Percentiles rank a stretch among this genome's conserved stretches.
Conservation (phyloP, 2,888 invertebrate species). For the Drosophila cracens region DNA sequence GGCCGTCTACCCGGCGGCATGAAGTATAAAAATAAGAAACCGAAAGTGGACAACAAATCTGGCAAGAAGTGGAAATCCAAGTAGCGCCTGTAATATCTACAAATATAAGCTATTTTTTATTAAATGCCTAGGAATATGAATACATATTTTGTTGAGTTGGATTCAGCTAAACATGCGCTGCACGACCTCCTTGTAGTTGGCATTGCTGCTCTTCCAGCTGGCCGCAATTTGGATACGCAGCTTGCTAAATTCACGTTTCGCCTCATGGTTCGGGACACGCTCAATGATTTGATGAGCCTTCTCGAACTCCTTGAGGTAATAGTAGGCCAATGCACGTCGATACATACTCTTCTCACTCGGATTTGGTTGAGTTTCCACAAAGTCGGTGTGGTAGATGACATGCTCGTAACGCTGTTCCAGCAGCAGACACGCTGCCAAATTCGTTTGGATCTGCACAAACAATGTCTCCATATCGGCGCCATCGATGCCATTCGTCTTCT, state of each 20-base stretch:
- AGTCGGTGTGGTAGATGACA: conserved; percentile 88
- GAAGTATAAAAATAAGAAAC: conserved; percentile 73
- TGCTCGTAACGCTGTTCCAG: conserved; percentile 89
- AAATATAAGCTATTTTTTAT: conserved; percentile 45
- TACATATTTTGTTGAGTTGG: conserved; percentile 21
- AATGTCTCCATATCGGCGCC: conserved; percentile 86
- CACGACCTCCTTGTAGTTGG: conserved; percentile 86
- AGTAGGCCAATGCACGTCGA: conserved; percentile 86
- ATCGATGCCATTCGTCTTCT: conserved; percentile 77
- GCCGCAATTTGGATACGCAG: conserved; percentile 87
- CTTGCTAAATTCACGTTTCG: conserved; percentile 88
- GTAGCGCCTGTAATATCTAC: conserved; percentile 34
- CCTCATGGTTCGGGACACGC: conserved; percentile 86
- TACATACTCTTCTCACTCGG: conserved; percentile 86
- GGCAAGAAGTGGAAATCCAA: conserved; percentile 42
- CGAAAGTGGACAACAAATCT: conserved; percentile 50
- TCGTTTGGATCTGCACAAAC: conserved; percentile 90
- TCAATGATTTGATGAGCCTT: conserved; percentile 87
- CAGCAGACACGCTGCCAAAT: conserved; percentile 93
- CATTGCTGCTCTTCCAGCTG: conserved; percentile 87
- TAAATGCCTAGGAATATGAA: conserved; percentile 33
- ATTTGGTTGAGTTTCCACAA: conserved; percentile 80
- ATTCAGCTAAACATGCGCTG: conserved; percentile 86
- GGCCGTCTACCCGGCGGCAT: conserved; percentile 71
- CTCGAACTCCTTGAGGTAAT: conserved; percentile 88